phyloP scores from a whole-genome alignment of 1,140 invertebrate species.

The Drosophila kohkoa region DNA sequence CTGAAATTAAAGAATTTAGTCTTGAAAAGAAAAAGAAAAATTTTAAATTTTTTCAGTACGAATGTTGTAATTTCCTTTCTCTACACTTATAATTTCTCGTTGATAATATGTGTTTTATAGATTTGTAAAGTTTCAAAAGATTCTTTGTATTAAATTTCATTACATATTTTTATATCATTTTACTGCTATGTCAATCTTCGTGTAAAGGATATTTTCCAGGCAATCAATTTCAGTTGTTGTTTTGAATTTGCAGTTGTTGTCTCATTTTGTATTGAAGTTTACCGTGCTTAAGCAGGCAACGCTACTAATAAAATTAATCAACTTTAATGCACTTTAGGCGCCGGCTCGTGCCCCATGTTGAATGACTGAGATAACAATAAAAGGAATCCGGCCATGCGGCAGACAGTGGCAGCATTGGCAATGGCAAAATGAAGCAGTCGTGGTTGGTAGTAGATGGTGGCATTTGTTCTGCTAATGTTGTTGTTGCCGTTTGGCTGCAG shows the following conservation, averaged over 20 bases:
- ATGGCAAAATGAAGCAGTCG: slow-evolving; percentile 41
- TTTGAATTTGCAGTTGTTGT: slow-evolving; percentile 13
- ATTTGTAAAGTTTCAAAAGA: too few species aligned
- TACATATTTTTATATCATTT: too few species aligned
- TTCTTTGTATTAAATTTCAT: too few species aligned
- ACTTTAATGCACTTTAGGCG: slow-evolving; percentile 72
- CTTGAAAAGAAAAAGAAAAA: too few species aligned
- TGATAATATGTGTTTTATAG: too few species aligned
- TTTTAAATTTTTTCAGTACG: too few species aligned
- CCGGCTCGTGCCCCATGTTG: slow-evolving; percentile 50
- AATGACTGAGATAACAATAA: slow-evolving; percentile 81
- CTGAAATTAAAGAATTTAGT: too few species aligned
- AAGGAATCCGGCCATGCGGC: slow-evolving; percentile 66
- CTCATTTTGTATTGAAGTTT: slow-evolving; percentile 12
- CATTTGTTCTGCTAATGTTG: slow-evolving; percentile 18
- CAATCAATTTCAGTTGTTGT: neutral
- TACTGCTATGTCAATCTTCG: too few species aligned
- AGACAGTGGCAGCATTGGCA: slow-evolving; percentile 10
- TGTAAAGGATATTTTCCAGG: neutral
- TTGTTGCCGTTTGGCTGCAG: slow-evolving; percentile 50
- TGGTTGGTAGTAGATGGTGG: neutral
- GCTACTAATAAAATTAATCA: slow-evolving; percentile 78
- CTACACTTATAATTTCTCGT: too few species aligned
- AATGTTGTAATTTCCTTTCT: too few species aligned
- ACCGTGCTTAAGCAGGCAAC: slow-evolving; percentile 3